Conservation (phyloP, 2,888 invertebrate genomes). For the Zhengitettix transpicula region DNA sequence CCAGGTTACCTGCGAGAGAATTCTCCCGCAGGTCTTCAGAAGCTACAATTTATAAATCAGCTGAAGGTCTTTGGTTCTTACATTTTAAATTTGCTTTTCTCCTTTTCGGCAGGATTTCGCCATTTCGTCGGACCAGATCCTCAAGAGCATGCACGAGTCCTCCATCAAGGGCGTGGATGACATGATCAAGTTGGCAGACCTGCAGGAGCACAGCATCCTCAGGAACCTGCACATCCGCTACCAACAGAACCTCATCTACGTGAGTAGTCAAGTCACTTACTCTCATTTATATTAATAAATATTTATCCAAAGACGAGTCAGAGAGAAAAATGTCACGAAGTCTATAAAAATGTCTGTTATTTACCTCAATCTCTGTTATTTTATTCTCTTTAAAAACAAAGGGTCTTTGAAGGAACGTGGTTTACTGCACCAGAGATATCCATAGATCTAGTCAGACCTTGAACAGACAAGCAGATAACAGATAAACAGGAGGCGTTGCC, state of each 20-base stretch:
- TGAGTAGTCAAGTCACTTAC: slow-evolving; percentile 34
- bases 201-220: slow-evolving; percentile 87
- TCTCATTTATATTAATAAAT: neutral
- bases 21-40: too few species aligned
- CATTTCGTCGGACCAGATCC: slow-evolving; percentile 35
- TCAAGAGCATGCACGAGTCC: slow-evolving; percentile 59
- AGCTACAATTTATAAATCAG: neutral
- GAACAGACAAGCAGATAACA: too few species aligned
- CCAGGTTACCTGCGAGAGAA: too few species aligned
- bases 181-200: slow-evolving; percentile 87
- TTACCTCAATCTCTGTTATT: too few species aligned
- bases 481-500: too few species aligned
- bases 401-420: too few species aligned
- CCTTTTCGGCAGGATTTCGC: slow-evolving; percentile 12
- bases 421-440: too few species aligned
- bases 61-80: too few species aligned
- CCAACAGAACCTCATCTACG: slow-evolving; percentile 76
- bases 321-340: neutral
- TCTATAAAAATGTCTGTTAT: too few species aligned
- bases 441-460: too few species aligned
- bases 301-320: neutral
- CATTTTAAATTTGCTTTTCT: neutral
- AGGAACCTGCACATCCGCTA: slow-evolving; percentile 82
- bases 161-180: slow-evolving; percentile 77
- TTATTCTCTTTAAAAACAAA: too few species aligned